A percentile compares a stretch with the other conserved stretches of the same genome.
Conservation (phyloP, 2,888 invertebrate genomes). For the Bellardia pandia region DNA sequence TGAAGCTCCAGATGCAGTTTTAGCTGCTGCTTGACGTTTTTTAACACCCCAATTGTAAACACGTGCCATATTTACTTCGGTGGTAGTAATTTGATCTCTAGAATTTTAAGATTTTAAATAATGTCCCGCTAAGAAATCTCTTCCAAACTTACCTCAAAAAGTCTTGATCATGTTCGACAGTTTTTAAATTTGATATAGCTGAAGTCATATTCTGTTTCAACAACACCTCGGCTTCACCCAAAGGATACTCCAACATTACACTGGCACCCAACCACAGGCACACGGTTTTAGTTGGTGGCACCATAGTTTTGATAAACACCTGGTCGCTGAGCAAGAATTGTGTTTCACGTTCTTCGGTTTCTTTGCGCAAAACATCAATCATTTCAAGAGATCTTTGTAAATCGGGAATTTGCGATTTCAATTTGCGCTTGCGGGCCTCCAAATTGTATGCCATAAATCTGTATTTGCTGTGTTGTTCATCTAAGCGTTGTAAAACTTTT, state of each 20-base stretch:
- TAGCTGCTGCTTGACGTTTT: slow-evolving; percentile 91
- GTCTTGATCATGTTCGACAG: slow-evolving; percentile 96
- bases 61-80: slow-evolving; percentile 99
- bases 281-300: slow-evolving; percentile 95
- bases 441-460: slow-evolving; percentile 98
- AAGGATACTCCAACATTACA: slow-evolving; percentile 97
- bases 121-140: background rate
- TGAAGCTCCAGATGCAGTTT: slow-evolving; percentile 74
- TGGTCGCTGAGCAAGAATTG: slow-evolving; percentile 97
- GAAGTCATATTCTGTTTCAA: slow-evolving; percentile 92
- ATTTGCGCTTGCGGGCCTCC: slow-evolving; percentile 92
- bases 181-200: slow-evolving; percentile 92
- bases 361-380: slow-evolving; percentile 93
- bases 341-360: slow-evolving; percentile 91
- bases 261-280: slow-evolving; percentile 94
- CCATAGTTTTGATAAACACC: slow-evolving; percentile 92
- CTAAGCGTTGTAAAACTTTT: slow-evolving; percentile 92
- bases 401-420: slow-evolving; percentile 97
- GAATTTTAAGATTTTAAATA: background rate
- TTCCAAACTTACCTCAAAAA: slow-evolving; percentile 89
- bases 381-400: slow-evolving; percentile 95
- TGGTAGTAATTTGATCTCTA: slow-evolving; percentile 98
- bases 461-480: slow-evolving; percentile 97
- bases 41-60: slow-evolving; percentile 99
- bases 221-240: slow-evolving; percentile 94